Conservation (phyloP, 2,113 vertebrate species). For the Hippocampus abdominalis region DNA sequence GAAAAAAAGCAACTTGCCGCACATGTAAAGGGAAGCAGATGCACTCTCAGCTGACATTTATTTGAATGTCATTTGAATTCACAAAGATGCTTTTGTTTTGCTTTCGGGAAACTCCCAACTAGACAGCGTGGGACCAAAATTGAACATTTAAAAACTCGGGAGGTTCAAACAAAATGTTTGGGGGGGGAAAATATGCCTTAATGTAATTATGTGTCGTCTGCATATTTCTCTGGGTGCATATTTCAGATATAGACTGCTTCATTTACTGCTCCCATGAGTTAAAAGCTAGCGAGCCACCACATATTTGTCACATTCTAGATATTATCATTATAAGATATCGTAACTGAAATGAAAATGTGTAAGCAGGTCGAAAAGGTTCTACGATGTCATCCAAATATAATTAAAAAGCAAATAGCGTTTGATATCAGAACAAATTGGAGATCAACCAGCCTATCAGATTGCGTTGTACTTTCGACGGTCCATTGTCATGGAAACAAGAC, state of each 20-base stretch:
- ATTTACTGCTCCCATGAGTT: no score
- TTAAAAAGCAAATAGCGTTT: neutral
- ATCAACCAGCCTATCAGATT: neutral
- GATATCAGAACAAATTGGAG: neutral
- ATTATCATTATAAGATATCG: no score
- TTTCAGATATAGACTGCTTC: no score
- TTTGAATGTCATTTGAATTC: conserved; percentile 57
- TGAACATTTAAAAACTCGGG: neutral
- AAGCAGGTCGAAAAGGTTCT: neutral
- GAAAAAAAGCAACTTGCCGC: neutral
- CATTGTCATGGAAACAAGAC: neutral
- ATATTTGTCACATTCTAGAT: no score
- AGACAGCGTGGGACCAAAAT: neutral
- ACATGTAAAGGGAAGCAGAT: neutral
- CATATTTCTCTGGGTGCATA: no score
- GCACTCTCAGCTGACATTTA: conserved; percentile 1
- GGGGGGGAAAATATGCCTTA: neutral
- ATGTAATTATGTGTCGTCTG: neutral
- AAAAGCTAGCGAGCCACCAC: no score
- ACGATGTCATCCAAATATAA: neutral
- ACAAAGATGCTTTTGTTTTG: neutral
- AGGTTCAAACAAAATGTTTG: neutral
- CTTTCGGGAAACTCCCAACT: neutral
- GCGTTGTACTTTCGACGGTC: neutral
- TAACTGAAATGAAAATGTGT: no score